Base-by-base conservation (phyloP, 2,888 invertebrate species). In the Tetheella fluctuosa region DNA sequence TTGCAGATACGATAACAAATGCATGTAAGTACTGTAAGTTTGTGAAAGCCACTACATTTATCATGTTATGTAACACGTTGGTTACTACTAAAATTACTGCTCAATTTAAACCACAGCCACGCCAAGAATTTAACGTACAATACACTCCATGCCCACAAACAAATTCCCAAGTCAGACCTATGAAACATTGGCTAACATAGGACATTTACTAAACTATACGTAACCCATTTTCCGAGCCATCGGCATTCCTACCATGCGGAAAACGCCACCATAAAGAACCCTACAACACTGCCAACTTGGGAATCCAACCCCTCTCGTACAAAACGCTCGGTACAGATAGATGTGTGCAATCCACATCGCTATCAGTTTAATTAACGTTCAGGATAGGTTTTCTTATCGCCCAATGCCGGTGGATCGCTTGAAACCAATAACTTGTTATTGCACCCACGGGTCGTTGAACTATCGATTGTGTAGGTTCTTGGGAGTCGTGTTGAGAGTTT, bases 311-410 rank as follows among this genome's bases (percentile, higher is more conserved):
- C 59, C 63, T 39, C 59, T 54, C 57, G 57, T 65, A 55, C 57
- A 48, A 57, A 37, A 34, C 17, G 23, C 13, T 42, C 48, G 3
- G 48, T 20, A 64, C 61, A 62, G 68, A 74, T 68, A 64, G 59
- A 65, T 72, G 67, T 69, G 59, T 55, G 63, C 65, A 67, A 71
- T 69, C 54, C 65, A 67, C 48, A n/a, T 60, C 64, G 65, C 67
- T 76, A 76, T 76, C 76, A 69, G 71, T 77, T 80, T 80, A 82
- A 83, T 83, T 80, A 83, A 81, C 68, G 76, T 74, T 70, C 70
- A 67, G 70, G 67, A 71, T 72, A 63, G 61, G 65, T 63, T 75
- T 78, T 77, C 79, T 83, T 81, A 81, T 81, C 75, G 63, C 58
- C 59, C 56, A 52, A 59, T 59, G 59, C 58, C 63, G 62, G 58